phyloP scores from a whole-genome alignment of 2,888 invertebrate genomes.

The Luffia ferchaultella region DNA sequence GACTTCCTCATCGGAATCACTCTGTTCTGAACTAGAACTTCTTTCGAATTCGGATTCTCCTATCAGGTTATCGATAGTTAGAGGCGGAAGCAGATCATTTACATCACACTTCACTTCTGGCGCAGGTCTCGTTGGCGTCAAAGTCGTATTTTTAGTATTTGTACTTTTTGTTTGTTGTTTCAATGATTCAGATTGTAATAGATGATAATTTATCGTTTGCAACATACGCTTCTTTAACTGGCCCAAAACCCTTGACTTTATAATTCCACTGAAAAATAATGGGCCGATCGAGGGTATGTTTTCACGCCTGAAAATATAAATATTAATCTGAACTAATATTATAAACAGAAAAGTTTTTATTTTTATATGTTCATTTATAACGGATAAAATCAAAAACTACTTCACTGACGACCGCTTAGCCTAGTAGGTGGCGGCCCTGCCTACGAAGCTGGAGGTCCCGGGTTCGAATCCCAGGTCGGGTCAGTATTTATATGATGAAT shows the following conservation, averaged over 20 bases:
- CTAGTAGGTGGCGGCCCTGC: no score
- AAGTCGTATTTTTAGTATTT: conserved; percentile 8
- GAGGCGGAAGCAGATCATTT: conserved; percentile 22
- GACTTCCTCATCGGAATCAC: conserved; percentile 16
- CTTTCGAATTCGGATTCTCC: conserved; percentile 22
- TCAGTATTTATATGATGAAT: no score
- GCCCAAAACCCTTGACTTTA: conserved; percentile 38
- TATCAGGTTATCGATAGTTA: conserved; percentile 33
- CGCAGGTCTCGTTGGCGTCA: neutral
- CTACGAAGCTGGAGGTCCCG: no score
- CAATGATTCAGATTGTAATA: conserved; percentile 24
- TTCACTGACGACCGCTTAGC: no score
- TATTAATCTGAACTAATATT: no score
- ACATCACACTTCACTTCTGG: neutral
- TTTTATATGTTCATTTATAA: no score
- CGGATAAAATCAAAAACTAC: no score
- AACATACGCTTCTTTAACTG: conserved; percentile 38
- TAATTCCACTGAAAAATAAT: conserved; percentile 48
- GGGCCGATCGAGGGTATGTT: conserved; percentile 36
- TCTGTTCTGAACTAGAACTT: conserved; percentile 19
- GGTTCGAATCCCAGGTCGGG: no score
- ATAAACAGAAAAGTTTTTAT: no score
- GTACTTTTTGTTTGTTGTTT: conserved; percentile 17
- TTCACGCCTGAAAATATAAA: neutral
- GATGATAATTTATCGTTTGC: conserved; percentile 37